Percentiles rank a stretch among this genome's conserved stretches.
These are phyloP conservation scores for Amblyteles armatorius DNA, from an alignment of 2,888 invertebrate genomes.

Conservation along the genomic window DNA sequence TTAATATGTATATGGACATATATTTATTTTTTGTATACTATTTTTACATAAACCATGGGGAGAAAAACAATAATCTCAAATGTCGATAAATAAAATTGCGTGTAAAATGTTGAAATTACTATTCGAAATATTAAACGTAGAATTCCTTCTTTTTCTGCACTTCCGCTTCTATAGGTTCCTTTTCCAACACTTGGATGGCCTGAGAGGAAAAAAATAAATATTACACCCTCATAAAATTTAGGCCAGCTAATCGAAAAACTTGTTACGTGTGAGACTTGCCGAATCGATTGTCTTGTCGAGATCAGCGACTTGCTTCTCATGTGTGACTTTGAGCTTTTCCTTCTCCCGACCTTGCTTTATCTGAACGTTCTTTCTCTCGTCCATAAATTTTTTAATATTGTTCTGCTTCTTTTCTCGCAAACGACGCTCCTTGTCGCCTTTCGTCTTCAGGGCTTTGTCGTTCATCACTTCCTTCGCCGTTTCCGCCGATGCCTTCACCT, in stretches of 20 bases:
- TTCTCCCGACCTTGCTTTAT: constrained; percentile 87
- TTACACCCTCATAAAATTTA: background rate
- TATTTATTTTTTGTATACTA: too few species aligned
- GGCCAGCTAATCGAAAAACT: background rate
- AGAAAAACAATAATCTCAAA: background rate
- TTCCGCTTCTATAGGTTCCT: constrained; percentile 84
- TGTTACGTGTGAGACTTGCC: constrained; percentile 75
- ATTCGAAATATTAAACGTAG: constrained; percentile 80
- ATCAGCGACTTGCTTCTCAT: constrained; percentile 86
- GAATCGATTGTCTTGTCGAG: constrained; percentile 84
- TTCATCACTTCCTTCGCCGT: constrained; percentile 88
- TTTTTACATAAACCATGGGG: background rate
- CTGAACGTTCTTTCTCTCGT: constrained; percentile 86
- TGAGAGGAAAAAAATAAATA: constrained; percentile 74
- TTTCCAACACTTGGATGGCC: constrained; percentile 85
- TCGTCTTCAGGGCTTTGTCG: constrained; percentile 89
- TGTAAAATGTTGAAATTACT: background rate
- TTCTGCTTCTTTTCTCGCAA: constrained; percentile 88
- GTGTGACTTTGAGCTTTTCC: constrained; percentile 87
- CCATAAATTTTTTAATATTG: constrained; percentile 89
- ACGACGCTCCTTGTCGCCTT: constrained; percentile 88
- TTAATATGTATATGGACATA: too few species aligned
- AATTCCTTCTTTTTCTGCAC: constrained; percentile 85
- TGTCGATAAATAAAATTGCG: background rate
- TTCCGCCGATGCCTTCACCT: constrained; percentile 89